Base-by-base conservation (phyloP, 2,797 vertebrate genomes). In the Choloepus didactylus region DNA sequence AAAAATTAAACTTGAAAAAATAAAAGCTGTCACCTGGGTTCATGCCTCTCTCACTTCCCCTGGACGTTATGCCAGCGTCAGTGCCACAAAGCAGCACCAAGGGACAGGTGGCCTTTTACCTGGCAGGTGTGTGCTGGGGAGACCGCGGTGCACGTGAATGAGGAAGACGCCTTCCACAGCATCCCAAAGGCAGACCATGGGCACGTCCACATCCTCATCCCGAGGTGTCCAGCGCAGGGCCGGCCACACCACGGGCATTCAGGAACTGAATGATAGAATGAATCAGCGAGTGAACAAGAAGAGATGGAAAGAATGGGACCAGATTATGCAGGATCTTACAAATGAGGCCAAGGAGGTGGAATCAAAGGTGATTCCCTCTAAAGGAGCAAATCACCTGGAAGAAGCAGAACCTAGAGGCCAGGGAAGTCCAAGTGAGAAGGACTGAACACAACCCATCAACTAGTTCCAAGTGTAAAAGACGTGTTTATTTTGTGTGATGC, bases 1-100 rank as follows among this genome's bases (percentile, higher is more conserved):
- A 97, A 98, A 89, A 91, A 70, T 96, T 95, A 96, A 96, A 97
- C 81, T 95, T 97, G 93, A 56, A 21, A 56, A 56, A 49, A 56
- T 21, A 21, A 19, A 6, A 56, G 56, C 6, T 2, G 19, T 5
- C 49, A 9, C 60, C 27, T 15, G 64, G 14, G 31, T n/a, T n/a
- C 31, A n/a, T 15, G 31, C n/a, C 15, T 14, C 4, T n/a, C 31
- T n/a, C n/a, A 14, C 5, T 66, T 31, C 64, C 64, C 64, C n/a
- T 8, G n/a, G 16, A n/a, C 31, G 1, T 66, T 31, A 15, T n/a
- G 64, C n/a, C 31, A 18, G 31, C 31, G 1, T 66, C 10, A 66
- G 14, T 31, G 6, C 31, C 31, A 66, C 31, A 66, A n/a, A 66
- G 64, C 16, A 18, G 64, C 31, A 66, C 27, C 62, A 31, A 29